Conservation (phyloP, 1,140 invertebrate genomes). For the Eupeodes corollae region DNA sequence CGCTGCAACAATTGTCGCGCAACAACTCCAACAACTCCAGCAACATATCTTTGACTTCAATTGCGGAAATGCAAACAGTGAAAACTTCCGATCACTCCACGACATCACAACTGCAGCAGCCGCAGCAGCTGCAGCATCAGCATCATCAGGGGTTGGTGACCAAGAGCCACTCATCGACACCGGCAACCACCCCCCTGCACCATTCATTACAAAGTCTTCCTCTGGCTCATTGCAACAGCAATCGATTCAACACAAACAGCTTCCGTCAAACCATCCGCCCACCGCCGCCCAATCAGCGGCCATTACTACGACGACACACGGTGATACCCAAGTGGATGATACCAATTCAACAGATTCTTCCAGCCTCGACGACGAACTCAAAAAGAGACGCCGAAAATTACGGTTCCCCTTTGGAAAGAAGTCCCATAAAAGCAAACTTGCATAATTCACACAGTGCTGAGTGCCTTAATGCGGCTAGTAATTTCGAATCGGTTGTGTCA, state of each 20-base stretch:
- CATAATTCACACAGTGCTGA: slow-evolving; percentile 8
- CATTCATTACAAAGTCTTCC: neutral
- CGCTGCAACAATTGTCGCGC: neutral
- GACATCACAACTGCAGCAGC: slow-evolving; percentile 14
- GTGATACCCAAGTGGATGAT: slow-evolving; percentile 17
- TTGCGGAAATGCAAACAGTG: neutral
- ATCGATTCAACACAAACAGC: neutral
- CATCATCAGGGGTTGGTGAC: neutral
- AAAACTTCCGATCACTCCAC: slow-evolving; percentile 3
- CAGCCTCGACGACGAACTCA: slow-evolving; percentile 29
- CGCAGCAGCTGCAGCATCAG: neutral
- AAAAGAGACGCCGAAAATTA: slow-evolving; percentile 33
- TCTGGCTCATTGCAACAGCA: neutral
- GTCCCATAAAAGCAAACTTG: slow-evolving; percentile 4
- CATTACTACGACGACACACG: slow-evolving; percentile 9
- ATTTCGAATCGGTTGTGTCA: neutral
- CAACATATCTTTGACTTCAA: neutral
- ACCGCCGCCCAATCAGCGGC: slow-evolving; percentile 10
- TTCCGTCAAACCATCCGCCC: neutral
- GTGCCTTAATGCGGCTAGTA: slow-evolving; percentile 1
- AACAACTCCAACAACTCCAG: slow-evolving; percentile 1
- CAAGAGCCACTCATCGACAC: neutral
- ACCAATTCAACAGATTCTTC: slow-evolving; percentile 37
- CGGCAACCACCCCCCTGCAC: slow-evolving; percentile 5
- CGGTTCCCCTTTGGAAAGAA: slow-evolving; percentile 29